Base-by-base conservation (phyloP, 2,113 vertebrate species). In the Labeo rohita region DNA sequence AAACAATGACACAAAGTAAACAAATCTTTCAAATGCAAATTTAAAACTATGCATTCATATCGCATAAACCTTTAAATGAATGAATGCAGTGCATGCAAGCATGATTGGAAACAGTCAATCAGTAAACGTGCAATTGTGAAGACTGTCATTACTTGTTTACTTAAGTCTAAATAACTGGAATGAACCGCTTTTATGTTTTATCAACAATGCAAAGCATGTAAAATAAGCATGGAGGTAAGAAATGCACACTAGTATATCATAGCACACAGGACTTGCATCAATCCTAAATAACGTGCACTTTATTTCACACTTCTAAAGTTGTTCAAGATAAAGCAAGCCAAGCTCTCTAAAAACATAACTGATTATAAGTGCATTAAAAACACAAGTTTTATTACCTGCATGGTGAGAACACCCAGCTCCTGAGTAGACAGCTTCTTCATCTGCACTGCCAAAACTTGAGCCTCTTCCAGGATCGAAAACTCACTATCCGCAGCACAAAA, bases 381-480 rank as follows among this genome's bases (percentile, higher is more conserved):
- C 36, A 56, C 13, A 47, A 66, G 8, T 73, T 65, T 39, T 11
- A 81, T 93, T 96, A 98, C 97, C 97, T 98, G 97, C 97, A 98
- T 97, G 7, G 95, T 97, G 89, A 97, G 95, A 50, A 98, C 97
- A 84, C 98, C 96, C 87, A 99, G 95, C 92, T 98, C 98, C 93
- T 98, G 97, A 0, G 96, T 92, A n/a, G 97, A 96, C 50, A 99
- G 95, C 85, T 95, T 96, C 77, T 95, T 95, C 97, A 99, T 99
- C 90, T 98, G 97, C 23, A 95, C 93, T 47, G 97, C 95, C 92
- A 99, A 90, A 87, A 98, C 96, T 92, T 96, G 96, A 66, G 97
- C 97, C 80, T 98, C 97, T 49, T 98, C 97, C 95, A 98, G 92
- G 93, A 99, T 97, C 85, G 97, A 97, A 93, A 98, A 97, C 91